These are phyloP conservation scores for Gortyna flavago DNA, from an alignment of 2,888 invertebrate species.

Conservation along the genomic window DNA sequence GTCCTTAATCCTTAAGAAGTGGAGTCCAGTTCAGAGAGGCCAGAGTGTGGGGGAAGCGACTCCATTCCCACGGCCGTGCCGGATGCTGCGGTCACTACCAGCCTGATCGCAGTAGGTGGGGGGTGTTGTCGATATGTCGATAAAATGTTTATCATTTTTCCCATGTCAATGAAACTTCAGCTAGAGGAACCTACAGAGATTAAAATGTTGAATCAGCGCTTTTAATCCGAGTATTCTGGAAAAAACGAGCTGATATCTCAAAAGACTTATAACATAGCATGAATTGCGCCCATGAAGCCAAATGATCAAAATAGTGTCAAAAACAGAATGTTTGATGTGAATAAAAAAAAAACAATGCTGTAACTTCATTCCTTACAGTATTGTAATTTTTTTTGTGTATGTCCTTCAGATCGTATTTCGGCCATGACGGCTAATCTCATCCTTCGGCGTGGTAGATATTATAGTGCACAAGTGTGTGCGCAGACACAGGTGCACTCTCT, in stretches of 20 bases:
- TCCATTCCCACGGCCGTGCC: constrained; percentile 82
- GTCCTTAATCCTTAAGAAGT: constrained; percentile 56
- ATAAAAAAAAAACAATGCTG: not conserved
- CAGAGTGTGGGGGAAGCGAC: constrained; percentile 70
- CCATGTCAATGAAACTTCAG: not conserved
- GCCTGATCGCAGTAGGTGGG: constrained; percentile 61
- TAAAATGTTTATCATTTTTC: constrained; percentile 2
- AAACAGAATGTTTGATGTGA: not conserved
- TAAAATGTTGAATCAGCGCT: not conserved
- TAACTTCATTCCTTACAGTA: not conserved
- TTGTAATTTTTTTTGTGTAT: not conserved
- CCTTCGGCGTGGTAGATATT: too few relatives aligned
- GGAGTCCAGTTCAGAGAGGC: constrained; percentile 61
- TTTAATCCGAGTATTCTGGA: not conserved
- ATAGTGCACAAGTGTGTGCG: too few relatives aligned
- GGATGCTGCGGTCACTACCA: constrained; percentile 85
- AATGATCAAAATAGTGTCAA: not conserved
- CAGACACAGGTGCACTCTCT: too few relatives aligned
- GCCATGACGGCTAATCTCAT: too few relatives aligned
- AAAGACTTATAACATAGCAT: not conserved
- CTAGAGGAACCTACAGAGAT: not conserved
- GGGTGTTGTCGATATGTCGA: constrained; percentile 51
- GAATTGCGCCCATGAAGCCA: not conserved
- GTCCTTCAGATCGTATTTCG: too few relatives aligned
- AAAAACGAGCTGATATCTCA: not conserved